These are phyloP conservation scores for Drosophila maculinotata DNA, from an alignment of 2,888 invertebrate genomes.

Conservation along the genomic window DNA sequence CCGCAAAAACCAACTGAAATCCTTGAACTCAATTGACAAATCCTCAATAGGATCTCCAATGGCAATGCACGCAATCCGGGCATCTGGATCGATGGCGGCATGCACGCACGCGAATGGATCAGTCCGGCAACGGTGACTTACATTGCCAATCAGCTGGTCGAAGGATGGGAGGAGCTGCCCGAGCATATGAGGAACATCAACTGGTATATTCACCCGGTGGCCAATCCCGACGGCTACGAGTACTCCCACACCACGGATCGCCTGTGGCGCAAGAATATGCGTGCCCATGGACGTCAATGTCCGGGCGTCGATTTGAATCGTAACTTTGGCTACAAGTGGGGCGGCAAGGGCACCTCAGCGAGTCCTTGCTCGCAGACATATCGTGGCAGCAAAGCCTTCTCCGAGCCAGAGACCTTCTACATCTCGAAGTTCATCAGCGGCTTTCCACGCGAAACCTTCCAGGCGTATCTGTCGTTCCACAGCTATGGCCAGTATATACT, in stretches of 20 bases:
- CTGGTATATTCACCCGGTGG: slow-evolving; percentile 91
- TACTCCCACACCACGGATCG: slow-evolving; percentile 92
- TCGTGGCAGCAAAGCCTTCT: slow-evolving; percentile 92
- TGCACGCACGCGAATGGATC: slow-evolving; percentile 96
- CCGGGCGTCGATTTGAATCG: slow-evolving; percentile 93
- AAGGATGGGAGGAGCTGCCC: slow-evolving; percentile 88
- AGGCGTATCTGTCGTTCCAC: slow-evolving; percentile 92
- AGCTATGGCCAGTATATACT: slow-evolving; percentile 94
- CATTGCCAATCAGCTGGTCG: slow-evolving; percentile 89
- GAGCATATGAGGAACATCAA: slow-evolving; percentile 91
- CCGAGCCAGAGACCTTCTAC: slow-evolving; percentile 93
- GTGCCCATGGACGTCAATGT: slow-evolving; percentile 87
- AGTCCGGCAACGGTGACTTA: slow-evolving; percentile 92
- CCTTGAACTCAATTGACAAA: neutral
- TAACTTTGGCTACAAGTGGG: slow-evolving; percentile 96
- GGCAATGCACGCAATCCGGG: slow-evolving; percentile 87
- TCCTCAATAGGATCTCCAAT: slow-evolving; percentile 88
- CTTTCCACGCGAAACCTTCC: slow-evolving; percentile 86
- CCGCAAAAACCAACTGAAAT: neutral
- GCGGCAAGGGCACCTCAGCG: slow-evolving; percentile 92
- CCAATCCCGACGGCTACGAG: slow-evolving; percentile 95
- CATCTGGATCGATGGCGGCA: slow-evolving; percentile 92
- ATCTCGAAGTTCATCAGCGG: slow-evolving; percentile 86
- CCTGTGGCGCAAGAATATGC: slow-evolving; percentile 92
- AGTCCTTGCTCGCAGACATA: slow-evolving; percentile 93